A percentile compares a stretch with the other conserved stretches of the same genome.
Evolutionary conservation across 2,888 invertebrate genomes (phyloP).

Genomic region (Panorpa germanica): DNA sequence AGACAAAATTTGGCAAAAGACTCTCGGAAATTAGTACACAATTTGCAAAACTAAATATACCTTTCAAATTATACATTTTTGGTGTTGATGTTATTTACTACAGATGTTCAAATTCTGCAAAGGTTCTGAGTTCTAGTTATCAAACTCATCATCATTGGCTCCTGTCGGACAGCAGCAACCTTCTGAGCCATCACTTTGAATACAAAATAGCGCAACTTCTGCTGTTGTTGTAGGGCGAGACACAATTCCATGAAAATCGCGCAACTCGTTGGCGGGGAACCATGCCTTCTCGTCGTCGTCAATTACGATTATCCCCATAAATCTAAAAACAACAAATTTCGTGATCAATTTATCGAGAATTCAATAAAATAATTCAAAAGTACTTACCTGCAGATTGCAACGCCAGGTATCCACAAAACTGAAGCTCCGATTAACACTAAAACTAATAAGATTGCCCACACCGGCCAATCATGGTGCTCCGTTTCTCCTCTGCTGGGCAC

Average conservation of each 20-base stretch:
- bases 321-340: constrained; percentile 21
- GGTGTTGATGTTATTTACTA: no score
- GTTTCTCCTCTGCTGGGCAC: constrained; percentile 50
- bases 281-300: constrained; percentile 82
- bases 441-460: constrained; percentile 64
- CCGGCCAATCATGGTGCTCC: constrained; percentile 65
- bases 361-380: background rate
- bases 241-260: constrained; percentile 77
- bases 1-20: no score
- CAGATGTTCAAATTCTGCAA: constrained; percentile 7
- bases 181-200: constrained; percentile 65
- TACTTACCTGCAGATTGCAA: constrained; percentile 58
- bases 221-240: constrained; percentile 61
- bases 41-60: background rate
- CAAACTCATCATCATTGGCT: constrained; percentile 33
- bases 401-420: constrained; percentile 71
- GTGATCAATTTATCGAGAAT: background rate
- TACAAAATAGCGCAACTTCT: constrained; percentile 68
- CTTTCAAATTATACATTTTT: no score
- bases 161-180: constrained; percentile 62
- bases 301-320: constrained; percentile 59
- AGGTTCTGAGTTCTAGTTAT: constrained; percentile 22
- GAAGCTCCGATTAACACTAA: constrained; percentile 56
- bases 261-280: constrained; percentile 77
- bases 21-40: no score